Evolutionary conservation across 1,140 invertebrate species (phyloP), one percentile per base, ranked within the genome.

Genomic region (Nephotettix cincticeps): DNA sequence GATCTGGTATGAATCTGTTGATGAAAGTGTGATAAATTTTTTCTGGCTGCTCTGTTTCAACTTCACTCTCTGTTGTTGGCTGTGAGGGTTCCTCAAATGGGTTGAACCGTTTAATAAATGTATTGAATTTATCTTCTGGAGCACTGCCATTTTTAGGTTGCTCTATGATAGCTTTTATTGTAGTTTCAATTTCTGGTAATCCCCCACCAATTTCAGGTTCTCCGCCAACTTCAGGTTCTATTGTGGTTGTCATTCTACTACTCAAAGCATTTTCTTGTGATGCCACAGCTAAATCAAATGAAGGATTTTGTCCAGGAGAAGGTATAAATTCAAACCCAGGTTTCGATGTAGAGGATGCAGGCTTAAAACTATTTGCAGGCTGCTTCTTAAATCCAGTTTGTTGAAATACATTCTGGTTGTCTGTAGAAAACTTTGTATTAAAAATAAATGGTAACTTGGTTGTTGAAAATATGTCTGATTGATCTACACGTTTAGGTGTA

Each of bases 81-180:
- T 40, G 30, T 21, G 30, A 36, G 1, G 36, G n/a, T 11, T 43
- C 40, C 45, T 67, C 64, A 43, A n/a, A 43, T 1, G 64, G 64
- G 27, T 67, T 43, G 28, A 67, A 67, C 1, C 64, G 13, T 27
- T 67, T 67, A n/a, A 67, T 67, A 21, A 67, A 67, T 23, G 40
- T 43, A 27, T 67, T 67, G 21, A 19, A 67, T 29, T 25, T 43
- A 17, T 67, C 64, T 6, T 45, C 21, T 9, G 64, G 64, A 6
- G 45, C 1, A 25, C 23, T 25, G 11, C 32, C 23, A 25, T 40
- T 43, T 27, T 27, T 43, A 1, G 63, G 11, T 61, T 61, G 56
- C 11, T 61, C 56, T 27, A 61, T 61, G 3, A 21, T 25, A 27
- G 56, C 56, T 61, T 61, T 61, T 11, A 61, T 28, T 6, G 21